Conservation (phyloP, 2,888 invertebrate genomes). For the Eupithecia inturbata region DNA sequence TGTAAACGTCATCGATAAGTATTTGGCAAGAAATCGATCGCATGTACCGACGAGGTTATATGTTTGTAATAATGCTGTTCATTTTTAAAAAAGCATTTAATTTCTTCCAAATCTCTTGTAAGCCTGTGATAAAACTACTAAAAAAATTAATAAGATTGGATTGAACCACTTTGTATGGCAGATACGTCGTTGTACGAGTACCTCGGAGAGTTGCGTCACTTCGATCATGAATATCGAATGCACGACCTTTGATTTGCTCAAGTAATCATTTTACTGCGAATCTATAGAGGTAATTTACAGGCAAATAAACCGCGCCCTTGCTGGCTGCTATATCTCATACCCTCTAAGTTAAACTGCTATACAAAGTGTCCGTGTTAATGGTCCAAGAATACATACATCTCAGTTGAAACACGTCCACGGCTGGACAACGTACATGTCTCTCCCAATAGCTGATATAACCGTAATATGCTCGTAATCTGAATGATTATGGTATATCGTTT, state of each 20-base stretch:
- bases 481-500: too few species aligned
- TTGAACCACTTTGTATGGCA: background rate
- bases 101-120: background rate
- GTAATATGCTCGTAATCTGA: too few species aligned
- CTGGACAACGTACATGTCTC: background rate
- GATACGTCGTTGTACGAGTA: background rate
- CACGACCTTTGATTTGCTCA: background rate
- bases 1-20: background rate
- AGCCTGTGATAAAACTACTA: background rate
- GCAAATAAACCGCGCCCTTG: background rate
- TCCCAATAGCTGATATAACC: background rate
- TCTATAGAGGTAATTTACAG: background rate
- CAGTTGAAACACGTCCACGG: background rate
- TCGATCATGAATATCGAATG: background rate
- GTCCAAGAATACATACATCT: background rate
- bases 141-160: background rate
- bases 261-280: background rate
- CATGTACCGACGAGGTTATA: too few species aligned
- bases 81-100: too few species aligned
- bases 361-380: background rate
- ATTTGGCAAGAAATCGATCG: too few species aligned
- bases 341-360: background rate
- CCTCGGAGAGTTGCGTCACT: background rate
- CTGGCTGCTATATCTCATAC: background rate
- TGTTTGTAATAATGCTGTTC: too few species aligned